Evolutionary conservation across 37 sponge, comb jelly and placozoan species (phyloP).

Genomic region (Amphimedon queenslandica): DNA sequence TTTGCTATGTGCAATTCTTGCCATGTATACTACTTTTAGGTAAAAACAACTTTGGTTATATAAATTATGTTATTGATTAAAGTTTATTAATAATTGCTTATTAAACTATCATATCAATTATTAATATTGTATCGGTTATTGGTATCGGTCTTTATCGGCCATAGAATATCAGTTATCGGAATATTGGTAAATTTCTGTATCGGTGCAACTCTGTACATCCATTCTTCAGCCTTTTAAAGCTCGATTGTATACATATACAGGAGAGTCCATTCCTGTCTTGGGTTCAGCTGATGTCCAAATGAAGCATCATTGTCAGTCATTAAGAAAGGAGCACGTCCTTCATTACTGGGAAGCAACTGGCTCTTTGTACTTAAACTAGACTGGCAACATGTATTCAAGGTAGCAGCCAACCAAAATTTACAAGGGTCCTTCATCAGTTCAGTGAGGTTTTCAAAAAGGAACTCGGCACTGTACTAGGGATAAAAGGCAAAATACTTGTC

Average conservation of each 20-base stretch:
- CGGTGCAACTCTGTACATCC: too few relatives aligned
- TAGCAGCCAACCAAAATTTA: neutral
- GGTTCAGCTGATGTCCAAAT: neutral
- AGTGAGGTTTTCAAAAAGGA: conserved; percentile 3
- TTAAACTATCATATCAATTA: too few relatives aligned
- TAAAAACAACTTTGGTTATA: too few relatives aligned
- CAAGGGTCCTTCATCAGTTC: neutral
- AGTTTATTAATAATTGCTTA: too few relatives aligned
- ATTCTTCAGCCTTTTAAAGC: too few relatives aligned
- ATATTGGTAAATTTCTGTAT: too few relatives aligned
- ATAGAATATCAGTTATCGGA: too few relatives aligned
- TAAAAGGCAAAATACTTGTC: conserved; percentile 16
- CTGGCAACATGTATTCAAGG: conserved; percentile 3
- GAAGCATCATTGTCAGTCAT: neutral
- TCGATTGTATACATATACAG: conserved; percentile 16
- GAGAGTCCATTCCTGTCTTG: conserved; percentile 5
- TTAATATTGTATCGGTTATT: too few relatives aligned
- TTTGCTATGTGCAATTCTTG: too few relatives aligned
- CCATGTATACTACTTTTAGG: too few relatives aligned
- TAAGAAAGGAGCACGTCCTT: neutral
- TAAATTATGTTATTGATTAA: too few relatives aligned
- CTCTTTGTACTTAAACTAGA: conserved; percentile 2
- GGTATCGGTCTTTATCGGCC: too few relatives aligned
- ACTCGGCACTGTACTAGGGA: conserved; percentile 5
- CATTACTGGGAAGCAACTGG: conserved; percentile 12